Evolutionary conservation across 2,797 vertebrate species (phyloP), one percentile per base, ranked within the genome.

Genomic region (Serranus cabrilla): DNA sequence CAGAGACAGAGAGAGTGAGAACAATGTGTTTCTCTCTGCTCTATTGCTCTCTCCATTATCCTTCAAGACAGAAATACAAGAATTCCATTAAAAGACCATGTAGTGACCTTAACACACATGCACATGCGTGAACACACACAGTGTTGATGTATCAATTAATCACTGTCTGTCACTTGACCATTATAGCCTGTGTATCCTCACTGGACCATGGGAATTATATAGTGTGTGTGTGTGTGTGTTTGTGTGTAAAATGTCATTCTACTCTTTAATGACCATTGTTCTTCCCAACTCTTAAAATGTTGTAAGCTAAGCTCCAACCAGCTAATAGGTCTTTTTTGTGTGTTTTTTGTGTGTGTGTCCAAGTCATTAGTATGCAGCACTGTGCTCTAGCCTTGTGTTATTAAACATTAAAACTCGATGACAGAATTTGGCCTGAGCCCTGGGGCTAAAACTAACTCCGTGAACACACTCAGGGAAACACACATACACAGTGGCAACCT

Each of bases 21-120:
- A 85, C 86, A 89, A 84, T 83, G 76, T 81, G 74, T 88, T 84
- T 54, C 71, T 92, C 73, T 84, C 85, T 87, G 90, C 89, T 93
- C 91, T 69, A 21, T 49, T 87, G 89, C 83, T 79, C 82, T 21
- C 85, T 83, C 85, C 85, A 92, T 91, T 94, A 90, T 91, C 84
- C 88, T 72, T 69, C 63, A 69, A 81, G 82, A 87, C 89, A 88
- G 78, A 91, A 92, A 85, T 90, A 91, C 89, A 92, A 85, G 85
- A 92, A 90, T 92, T 92, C 83, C 93, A 94, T 94, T 93, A 92
- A 93, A 91, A 91, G 87, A 90, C 76, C 88, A 91, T 94, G 91
- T 93, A 90, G 79, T 92, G 90, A 93, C 91, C 91, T 93, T 91
- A 91, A 86, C 82, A 84, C 81, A 84, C 82, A 78, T 68, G 66